Evolutionary conservation across 2,888 invertebrate species (phyloP), one percentile per base, ranked within the genome.

Genomic region (Lottia gigantea): DNA sequence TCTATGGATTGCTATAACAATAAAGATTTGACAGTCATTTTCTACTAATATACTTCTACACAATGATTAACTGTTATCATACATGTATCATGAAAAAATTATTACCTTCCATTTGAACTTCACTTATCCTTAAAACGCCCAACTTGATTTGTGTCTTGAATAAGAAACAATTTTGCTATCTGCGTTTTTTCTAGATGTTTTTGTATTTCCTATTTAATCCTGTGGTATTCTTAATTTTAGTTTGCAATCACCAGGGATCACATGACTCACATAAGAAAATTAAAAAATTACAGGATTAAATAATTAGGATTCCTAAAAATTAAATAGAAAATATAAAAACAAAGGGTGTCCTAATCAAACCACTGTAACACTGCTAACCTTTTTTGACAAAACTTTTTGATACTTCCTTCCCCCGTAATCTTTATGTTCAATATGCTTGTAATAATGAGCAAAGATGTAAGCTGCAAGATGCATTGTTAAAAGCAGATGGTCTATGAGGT

Each of bases 71-170:
- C 49, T 49, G 49, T 49, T 49, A 49, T 49, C 12, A 49, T 15
- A 49, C 19, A 49, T 49, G 49, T 49, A 49, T 49, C 49, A 12
- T 49, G 49, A 49, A 49, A 49, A n/a, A 49, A 49, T 49, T 7
- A 49, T 49, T 49, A 49, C 49, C 49, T 49, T 49, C 49, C 49
- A 49, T 49, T 49, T 49, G 49, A 49, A 49, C 49, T n/a, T 49
- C 49, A 49, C 16, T 49, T 49, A 49, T 49, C 49, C 49, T 49
- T 49, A 1, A 49, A 49, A 49, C n/a, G n/a, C 15, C 49, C 49
- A 49, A 49, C 49, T 49, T 49, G 49, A 49, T 49, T 49, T 15
- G 49, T 49, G 16, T 49, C 49, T 16, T 49, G 49, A 49, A 49
- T 49, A 16, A 49, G 49, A 8, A 49, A 49, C 16, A 49, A 49